phyloP scores from a whole-genome alignment of 2,888 invertebrate genomes.

The Pachymerium ferrugineum region DNA sequence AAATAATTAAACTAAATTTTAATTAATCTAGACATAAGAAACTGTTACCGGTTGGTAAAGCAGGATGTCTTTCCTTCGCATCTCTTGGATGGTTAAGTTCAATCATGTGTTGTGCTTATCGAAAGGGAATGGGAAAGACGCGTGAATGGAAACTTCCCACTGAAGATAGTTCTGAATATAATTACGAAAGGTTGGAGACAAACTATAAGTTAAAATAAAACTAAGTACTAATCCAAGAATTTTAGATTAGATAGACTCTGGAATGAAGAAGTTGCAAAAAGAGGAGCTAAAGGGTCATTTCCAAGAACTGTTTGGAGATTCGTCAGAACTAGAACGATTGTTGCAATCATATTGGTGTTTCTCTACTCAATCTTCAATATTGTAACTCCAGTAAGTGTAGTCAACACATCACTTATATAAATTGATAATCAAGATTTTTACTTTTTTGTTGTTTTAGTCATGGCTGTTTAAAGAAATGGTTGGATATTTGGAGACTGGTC shows the following conservation, averaged over 20 bases:
- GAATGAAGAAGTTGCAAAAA: conserved; percentile 43
- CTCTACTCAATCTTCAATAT: conserved; percentile 45
- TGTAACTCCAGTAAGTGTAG: conserved; percentile 47
- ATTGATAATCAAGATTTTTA: neutral
- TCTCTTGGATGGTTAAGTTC: conserved; percentile 48
- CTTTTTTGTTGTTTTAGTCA: conserved; percentile 36
- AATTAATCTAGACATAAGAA: conserved; percentile 29
- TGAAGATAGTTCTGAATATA: neutral
- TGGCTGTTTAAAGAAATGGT: conserved; percentile 39
- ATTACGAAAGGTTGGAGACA: neutral
- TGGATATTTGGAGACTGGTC: conserved; percentile 39
- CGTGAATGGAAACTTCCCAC: neutral
- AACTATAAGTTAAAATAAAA: neutral
- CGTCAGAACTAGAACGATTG: conserved; percentile 44
- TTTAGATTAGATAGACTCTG: neutral
- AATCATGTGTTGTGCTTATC: conserved; percentile 48
- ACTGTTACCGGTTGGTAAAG: conserved; percentile 36
- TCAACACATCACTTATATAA: neutral
- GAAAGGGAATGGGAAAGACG: conserved; percentile 28
- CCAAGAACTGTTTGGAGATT: conserved; percentile 44
- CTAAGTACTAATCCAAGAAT: neutral
- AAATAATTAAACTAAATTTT: neutral
- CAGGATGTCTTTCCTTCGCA: conserved; percentile 47
- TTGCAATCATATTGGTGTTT: conserved; percentile 44
- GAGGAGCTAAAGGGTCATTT: conserved; percentile 45